Evolutionary conservation across 2,888 invertebrate species (phyloP), one percentile per base, ranked within the genome.

Genomic region (Macaria notata): DNA sequence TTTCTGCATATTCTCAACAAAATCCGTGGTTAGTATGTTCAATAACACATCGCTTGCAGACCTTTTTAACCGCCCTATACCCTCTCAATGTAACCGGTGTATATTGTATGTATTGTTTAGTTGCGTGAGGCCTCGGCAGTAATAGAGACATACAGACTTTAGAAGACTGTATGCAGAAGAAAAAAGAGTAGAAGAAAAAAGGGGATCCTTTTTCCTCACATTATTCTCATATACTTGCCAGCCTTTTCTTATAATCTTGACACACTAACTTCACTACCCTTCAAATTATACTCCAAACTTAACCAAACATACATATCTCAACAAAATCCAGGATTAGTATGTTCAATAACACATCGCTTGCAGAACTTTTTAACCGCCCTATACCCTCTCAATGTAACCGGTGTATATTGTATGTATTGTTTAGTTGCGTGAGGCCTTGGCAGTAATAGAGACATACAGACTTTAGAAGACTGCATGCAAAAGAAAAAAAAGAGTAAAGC

Each of bases 21-120:
- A 98, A 98, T 33, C 97, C 98, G 62, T 98, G 98, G 86, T 98
- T 98, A 3, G 98, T 98, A 79, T 98, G 98, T 81, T 98, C 98
- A 66, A 98, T 98, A 65, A 98, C 95, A 84, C 98, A 98, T 72
- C 96, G 89, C 75, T 97, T 96, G 86, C 98, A 98, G 79, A 96
- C 97, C 79, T 96, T 96, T 83, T 98, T 98, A 45, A 98, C 97
- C 4, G 97, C 97, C 70, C 97, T 91, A 80, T 98, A 98, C 0
- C 98, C 98, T 69, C 98, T 94, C 46, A 97, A 88, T 4, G 98
- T 96, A 68, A 98, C 95, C 59, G 97, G 96, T 62, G 98, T 98
- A 82, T 98, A 98, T 76, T 98, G 98, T 63, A 98, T 98, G 19
- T 19, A 1, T 1, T 19, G 80, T 98, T 98, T 8, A 98, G 92